phyloP scores from a whole-genome alignment of 1,140 invertebrate species.

The Hermetia illucens region DNA sequence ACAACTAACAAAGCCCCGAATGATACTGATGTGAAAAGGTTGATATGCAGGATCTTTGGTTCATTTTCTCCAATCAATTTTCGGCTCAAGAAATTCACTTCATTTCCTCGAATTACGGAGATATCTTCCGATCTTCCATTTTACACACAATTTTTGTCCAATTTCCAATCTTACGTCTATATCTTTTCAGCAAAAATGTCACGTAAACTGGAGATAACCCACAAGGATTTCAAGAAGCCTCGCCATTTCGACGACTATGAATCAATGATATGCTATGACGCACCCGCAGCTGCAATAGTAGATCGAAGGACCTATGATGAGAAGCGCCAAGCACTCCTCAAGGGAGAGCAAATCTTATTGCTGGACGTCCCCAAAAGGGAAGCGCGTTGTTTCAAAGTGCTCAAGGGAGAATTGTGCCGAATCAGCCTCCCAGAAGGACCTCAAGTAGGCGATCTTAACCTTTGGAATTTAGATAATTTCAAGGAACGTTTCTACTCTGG shows the following conservation, averaged over 20 bases:
- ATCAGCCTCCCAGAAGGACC: constrained; percentile 29
- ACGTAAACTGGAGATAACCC: too few species aligned
- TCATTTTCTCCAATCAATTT: too few species aligned
- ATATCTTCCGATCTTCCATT: too few species aligned
- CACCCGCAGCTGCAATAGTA: constrained; percentile 21
- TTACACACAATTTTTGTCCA: too few species aligned
- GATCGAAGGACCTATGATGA: constrained; percentile 23
- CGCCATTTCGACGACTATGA: constrained; percentile 15
- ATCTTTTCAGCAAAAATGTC: too few species aligned
- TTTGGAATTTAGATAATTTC: constrained; percentile 34
- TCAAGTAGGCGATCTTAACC: constrained; percentile 34
- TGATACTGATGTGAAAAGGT: too few species aligned
- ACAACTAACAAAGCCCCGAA: too few species aligned
- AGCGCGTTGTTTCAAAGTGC: constrained; percentile 29
- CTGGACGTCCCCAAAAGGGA: constrained; percentile 27
- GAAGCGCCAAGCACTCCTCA: constrained; percentile 19
- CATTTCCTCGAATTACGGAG: too few species aligned
- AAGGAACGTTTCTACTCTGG: constrained; percentile 34
- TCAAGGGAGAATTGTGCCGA: constrained; percentile 27
- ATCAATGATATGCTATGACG: constrained; percentile 29
- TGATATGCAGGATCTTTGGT: too few species aligned
- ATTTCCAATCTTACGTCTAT: too few species aligned
- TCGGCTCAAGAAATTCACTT: too few species aligned
- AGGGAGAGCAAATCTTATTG: constrained; percentile 17
- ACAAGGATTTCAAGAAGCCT: too few species aligned